Base-by-base conservation (phyloP, 92 coral and sea anemone species). In the Siderastrea siderea region DNA sequence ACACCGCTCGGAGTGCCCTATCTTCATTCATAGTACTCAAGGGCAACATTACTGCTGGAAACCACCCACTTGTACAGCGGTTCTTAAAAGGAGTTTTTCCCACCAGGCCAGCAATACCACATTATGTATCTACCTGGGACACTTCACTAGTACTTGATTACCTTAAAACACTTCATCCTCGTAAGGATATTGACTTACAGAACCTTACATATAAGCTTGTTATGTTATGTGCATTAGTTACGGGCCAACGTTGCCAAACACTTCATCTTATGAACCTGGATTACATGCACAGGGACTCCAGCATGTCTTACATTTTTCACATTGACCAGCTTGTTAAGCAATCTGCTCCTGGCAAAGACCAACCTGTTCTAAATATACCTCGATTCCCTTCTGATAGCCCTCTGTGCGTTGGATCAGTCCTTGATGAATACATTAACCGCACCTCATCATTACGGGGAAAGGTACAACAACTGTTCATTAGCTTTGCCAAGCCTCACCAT, bases 241-340 rank as follows among this genome's bases (percentile, higher is more conserved):
- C 74, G 7, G 74, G 89, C 47, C 80, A 88, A 53, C 83, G 52
- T 50, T 73, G 81, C 58, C 77, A 88, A 74, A 69, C 83, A 47
- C 83, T 88, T 61, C 87, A 88, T 57, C 71, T 73, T 57, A 81
- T 81, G 91, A 81, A 81, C 78, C 78, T 88, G 15, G 47, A 47
- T 51, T 68, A 75, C 61, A 48, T 81, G 52, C 77, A 44, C 67
- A 81, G 72, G 70, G 8, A 87, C 60, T 64, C 67, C 44, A 53
- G 59, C 6, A 74, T 11, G 62, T 89, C 90, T 8, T 84, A 84
- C 68, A 57, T 71, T 77, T 89, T 90, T 69, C 66, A 45, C 69
- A 91, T 86, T 46, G 80, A 81, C 45, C 70, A 91, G 62, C 50
- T 87, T 3, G 94, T 91, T 69, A 82, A 91, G n/a, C 94, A 87